A percentile compares a stretch with the other conserved stretches of the same genome.
Conservation (phyloP, 2,113 vertebrate species). For the Paedocypris sp. region DNA sequence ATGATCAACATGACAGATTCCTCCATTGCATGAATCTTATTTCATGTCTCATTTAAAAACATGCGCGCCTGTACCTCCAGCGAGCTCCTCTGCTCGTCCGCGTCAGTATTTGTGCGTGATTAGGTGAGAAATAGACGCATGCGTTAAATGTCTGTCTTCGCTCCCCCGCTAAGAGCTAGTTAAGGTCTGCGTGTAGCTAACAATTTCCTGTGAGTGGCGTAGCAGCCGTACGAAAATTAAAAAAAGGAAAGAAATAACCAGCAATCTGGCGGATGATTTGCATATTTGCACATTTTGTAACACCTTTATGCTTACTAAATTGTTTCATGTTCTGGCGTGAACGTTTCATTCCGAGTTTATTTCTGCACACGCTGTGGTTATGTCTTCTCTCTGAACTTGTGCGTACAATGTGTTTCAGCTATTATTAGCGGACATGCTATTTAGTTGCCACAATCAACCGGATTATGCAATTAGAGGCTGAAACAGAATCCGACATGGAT, state of each 20-base stretch:
- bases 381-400: too few relatives aligned
- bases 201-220: background rate
- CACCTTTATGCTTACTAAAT: background rate
- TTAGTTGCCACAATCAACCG: too few relatives aligned
- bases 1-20: constrained; percentile 8
- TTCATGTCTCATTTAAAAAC: background rate
- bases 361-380: too few relatives aligned
- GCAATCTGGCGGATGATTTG: background rate
- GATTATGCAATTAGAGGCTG: too few relatives aligned
- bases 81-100: background rate
- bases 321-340: background rate
- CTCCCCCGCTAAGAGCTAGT: background rate
- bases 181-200: background rate
- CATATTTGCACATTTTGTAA: background rate
- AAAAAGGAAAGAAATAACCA: too few relatives aligned
- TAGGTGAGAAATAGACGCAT: background rate
- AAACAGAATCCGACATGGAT: too few relatives aligned
- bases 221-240: background rate
- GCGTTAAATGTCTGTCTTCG: background rate
- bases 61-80: background rate
- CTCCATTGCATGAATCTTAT: background rate
- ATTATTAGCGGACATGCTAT: too few relatives aligned
- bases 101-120: background rate
- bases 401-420: too few relatives aligned
- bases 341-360: background rate